Base-by-base conservation (phyloP, 2,113 vertebrate species). In the Labeo rohita region DNA sequence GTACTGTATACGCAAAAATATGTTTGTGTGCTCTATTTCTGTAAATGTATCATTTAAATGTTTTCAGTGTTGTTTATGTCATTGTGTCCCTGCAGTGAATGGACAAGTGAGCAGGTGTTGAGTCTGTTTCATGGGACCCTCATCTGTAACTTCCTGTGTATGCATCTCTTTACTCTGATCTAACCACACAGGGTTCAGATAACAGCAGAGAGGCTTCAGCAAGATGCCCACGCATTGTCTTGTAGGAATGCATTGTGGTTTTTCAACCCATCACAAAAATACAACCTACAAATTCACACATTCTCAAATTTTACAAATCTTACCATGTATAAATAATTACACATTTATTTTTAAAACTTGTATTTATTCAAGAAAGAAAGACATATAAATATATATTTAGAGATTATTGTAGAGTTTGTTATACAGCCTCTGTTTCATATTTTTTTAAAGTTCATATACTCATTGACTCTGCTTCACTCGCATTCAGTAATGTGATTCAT, bases 121-220 rank as follows among this genome's bases (percentile, higher is more conserved):
- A 0, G 4, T 36, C 2, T 80, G 76, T 87, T 47, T 78, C 66
- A 74, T 74, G 68, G 80, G 83, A 56, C 12, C 75, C 34, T 56
- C n/a, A 1, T 73, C 43, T 74, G 76, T 65, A 59, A 87, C 86
- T 45, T 87, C 81, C 86, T 85, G 21, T 47, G n/a, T 66, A 75
- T 78, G 80, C 80, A 70, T 12, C n/a, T 43, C 56, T 75, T 34
- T 15, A 13, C 16, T 74, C 75, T 54, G 84, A 21, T 84, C 5
- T 86, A 80, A 86, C 84, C 80, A 66, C 84, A 83, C 10, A 16
- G 45, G 23, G 7, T 16, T 8, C 5, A 28, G 50, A 70, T 15
- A 15, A 63, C 49, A 7, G 65, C 34, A 61, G 12, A 12, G 45
- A 63, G 56, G 56, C 16, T 36, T 15, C 13, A 50, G 43, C 43